A percentile compares a stretch with the other conserved stretches of the same genome.
phyloP scores from a whole-genome alignment of 2,888 invertebrate genomes.

The Epinotia demarniana region DNA sequence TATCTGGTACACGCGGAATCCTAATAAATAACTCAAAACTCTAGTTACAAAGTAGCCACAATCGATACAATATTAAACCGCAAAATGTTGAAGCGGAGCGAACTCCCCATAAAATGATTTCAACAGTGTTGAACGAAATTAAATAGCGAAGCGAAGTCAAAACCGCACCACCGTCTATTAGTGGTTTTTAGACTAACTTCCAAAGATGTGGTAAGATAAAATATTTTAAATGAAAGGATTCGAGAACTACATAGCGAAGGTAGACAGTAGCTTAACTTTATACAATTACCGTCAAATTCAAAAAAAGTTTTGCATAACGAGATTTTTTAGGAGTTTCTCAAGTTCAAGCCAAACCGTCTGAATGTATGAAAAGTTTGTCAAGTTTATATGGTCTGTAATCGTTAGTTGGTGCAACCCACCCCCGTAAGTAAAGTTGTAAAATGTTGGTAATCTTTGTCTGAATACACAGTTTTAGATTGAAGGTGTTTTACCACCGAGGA shows the following conservation, averaged over 20 bases:
- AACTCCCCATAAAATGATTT: constrained; percentile 39
- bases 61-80: constrained; percentile 37
- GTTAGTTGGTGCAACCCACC: too few relatives aligned
- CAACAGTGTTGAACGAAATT: constrained; percentile 46
- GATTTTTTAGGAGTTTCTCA: too few relatives aligned
- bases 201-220: constrained; percentile 68
- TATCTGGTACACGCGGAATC: not conserved
- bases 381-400: too few relatives aligned
- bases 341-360: too few relatives aligned
- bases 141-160: constrained; percentile 62
- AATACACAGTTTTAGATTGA: too few relatives aligned
- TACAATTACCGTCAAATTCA: not conserved
- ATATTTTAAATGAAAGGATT: constrained; percentile 66
- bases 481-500: too few relatives aligned
- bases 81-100: constrained; percentile 40
- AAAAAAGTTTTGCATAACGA: not conserved
- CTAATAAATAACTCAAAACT: constrained; percentile 13
- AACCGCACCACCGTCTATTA: constrained; percentile 75
- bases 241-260: not conserved
- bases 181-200: constrained; percentile 69
- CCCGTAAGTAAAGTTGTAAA: too few relatives aligned
- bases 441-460: too few relatives aligned
- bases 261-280: constrained; percentile 5
- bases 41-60: constrained; percentile 10
- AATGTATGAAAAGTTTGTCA: too few relatives aligned